Conservation (phyloP, 2,797 vertebrate species). For the Spinus olivaceus region DNA sequence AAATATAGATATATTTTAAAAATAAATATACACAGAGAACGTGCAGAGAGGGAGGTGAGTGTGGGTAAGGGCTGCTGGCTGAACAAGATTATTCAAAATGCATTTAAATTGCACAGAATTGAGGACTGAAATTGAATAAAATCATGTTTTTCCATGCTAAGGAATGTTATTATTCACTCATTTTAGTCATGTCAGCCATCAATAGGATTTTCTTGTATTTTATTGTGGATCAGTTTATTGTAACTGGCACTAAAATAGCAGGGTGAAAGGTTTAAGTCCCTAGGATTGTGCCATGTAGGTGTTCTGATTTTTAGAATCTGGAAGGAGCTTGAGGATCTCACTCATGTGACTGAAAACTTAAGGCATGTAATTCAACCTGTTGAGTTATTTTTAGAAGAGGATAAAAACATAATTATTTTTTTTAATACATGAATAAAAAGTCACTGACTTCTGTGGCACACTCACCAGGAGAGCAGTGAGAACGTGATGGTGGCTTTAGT, state of each 20-base stretch:
- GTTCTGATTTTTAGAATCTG: neutral
- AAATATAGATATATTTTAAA: too few species aligned
- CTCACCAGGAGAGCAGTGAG: neutral
- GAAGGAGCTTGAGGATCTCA: neutral
- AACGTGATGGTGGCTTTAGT: neutral
- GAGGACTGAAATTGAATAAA: neutral
- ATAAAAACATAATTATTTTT: neutral
- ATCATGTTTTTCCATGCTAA: rapidly evolving
- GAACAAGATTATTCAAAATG: neutral
- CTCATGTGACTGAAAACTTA: neutral
- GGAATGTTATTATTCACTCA: neutral
- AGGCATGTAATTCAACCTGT: neutral
- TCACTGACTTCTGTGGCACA: neutral
- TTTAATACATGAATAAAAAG: neutral
- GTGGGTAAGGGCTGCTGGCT: neutral
- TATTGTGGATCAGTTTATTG: neutral
- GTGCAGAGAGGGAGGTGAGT: neutral
- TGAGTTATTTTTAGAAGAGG: neutral
- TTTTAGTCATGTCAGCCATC: neutral
- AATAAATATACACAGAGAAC: neutral
- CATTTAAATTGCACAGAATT: neutral
- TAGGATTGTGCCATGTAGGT: rapidly evolving
- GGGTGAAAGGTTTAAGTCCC: neutral
- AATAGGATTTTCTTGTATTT: neutral
- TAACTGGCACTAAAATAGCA: neutral